Conservation (phyloP, 2,113 vertebrate species). For the Sakesphorus luctuosus region DNA sequence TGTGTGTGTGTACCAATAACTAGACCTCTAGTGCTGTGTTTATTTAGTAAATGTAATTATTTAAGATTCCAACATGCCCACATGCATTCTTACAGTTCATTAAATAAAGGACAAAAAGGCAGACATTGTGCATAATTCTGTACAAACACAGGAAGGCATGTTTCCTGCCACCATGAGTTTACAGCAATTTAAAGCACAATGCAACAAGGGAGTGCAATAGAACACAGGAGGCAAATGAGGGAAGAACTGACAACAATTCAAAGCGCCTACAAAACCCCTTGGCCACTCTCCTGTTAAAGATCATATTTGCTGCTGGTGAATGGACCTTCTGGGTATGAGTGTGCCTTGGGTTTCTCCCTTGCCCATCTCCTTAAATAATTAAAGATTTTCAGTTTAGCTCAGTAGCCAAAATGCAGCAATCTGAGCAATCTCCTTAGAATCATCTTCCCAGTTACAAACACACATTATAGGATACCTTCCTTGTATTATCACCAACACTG, state of each 20-base stretch:
- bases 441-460: neutral
- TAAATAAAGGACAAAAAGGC: slow-evolving; percentile 64
- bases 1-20: neutral
- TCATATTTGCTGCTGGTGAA: neutral
- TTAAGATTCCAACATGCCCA: slow-evolving; percentile 26
- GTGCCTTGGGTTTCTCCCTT: neutral
- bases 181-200: slow-evolving; percentile 66
- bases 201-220: slow-evolving; percentile 33
- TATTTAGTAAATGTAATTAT: slow-evolving; percentile 58
- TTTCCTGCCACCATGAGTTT: slow-evolving; percentile 68
- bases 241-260: slow-evolving; percentile 39
- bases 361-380: neutral
- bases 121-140: slow-evolving; percentile 64
- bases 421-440: neutral
- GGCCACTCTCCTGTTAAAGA: rapidly evolving
- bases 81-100: slow-evolving; percentile 46
- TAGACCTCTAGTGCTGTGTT: neutral
- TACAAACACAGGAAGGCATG: slow-evolving; percentile 70
- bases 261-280: neutral
- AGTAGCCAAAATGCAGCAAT: neutral
- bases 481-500: neutral
- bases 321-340: neutral
- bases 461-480: neutral
- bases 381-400: neutral
- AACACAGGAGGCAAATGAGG: slow-evolving; percentile 24